Conservation (phyloP, 2,797 vertebrate species). For the Ceyx erithaca region DNA sequence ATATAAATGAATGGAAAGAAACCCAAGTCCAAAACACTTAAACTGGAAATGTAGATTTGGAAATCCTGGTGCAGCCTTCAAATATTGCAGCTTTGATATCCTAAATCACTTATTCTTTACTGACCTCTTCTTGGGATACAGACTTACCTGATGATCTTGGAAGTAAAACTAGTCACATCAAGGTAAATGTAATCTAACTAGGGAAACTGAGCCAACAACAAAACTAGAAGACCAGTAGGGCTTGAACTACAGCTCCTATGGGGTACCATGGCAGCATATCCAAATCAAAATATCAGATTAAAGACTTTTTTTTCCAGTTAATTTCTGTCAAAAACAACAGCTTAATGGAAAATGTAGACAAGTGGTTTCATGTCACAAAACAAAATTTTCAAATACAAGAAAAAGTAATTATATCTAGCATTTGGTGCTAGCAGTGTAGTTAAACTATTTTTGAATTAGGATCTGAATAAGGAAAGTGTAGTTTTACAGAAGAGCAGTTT, state of each 20-base stretch:
- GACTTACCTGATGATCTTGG: background rate
- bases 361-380: background rate
- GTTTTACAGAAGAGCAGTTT: background rate
- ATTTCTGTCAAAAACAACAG: background rate
- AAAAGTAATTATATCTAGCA: background rate
- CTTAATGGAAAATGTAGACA: background rate
- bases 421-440: background rate
- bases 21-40: background rate
- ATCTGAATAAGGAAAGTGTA: background rate
- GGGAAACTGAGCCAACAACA: background rate
- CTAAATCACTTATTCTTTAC: background rate
- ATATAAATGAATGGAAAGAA: background rate
- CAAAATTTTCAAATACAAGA: background rate
- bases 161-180: background rate
- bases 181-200: background rate
- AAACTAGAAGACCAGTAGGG: background rate
- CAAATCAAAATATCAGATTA: background rate
- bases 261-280: background rate
- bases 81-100: background rate
- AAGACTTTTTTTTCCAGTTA: background rate
- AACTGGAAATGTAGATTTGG: background rate
- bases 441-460: background rate
- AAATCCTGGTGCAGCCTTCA: background rate
- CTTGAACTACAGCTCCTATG: background rate
- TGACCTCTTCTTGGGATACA: background rate